phyloP scores from a whole-genome alignment of 2,888 invertebrate genomes.

The Leptodirus hochenwartii region DNA sequence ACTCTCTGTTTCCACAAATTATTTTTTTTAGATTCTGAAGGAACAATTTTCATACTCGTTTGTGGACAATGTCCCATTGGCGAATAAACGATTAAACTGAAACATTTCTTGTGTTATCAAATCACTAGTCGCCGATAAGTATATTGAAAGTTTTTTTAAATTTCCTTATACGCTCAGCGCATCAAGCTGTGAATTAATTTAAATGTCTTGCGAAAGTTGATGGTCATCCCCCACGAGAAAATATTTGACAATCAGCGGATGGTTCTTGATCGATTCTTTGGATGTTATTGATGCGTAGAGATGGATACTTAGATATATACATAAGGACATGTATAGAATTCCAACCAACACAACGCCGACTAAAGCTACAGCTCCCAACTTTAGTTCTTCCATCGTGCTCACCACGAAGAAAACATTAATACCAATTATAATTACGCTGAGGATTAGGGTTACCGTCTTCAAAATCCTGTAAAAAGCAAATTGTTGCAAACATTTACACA shows the following conservation, averaged over 20 bases:
- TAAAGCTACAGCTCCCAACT: conserved; percentile 26
- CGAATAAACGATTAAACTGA: too few relatives aligned
- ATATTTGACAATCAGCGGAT: conserved; percentile 11
- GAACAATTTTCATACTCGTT: too few relatives aligned
- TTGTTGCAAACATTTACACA: conserved; percentile 3
- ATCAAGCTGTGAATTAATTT: too few relatives aligned
- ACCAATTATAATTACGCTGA: conserved; percentile 47
- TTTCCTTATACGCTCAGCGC: too few relatives aligned
- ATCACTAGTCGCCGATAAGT: too few relatives aligned
- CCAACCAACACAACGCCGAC: conserved; percentile 33
- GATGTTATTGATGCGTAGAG: conserved; percentile 36
- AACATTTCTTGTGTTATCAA: too few relatives aligned
- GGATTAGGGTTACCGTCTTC: conserved; percentile 40
- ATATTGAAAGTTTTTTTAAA: too few relatives aligned
- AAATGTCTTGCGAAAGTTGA: conserved; percentile 9
- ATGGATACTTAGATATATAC: conserved; percentile 48
- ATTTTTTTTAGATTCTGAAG: too few relatives aligned
- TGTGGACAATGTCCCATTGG: too few relatives aligned
- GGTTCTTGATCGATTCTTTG: conserved; percentile 9
- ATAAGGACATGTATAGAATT: conserved; percentile 43
- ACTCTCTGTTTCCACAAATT: too few relatives aligned
- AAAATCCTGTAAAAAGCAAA: conserved; percentile 34
- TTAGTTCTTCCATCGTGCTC: conserved; percentile 31
- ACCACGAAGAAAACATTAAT: conserved; percentile 69
- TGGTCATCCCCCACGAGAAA: conserved; percentile 10